Conservation (phyloP, 2,888 invertebrate genomes). For the Nomada fabriciana region DNA sequence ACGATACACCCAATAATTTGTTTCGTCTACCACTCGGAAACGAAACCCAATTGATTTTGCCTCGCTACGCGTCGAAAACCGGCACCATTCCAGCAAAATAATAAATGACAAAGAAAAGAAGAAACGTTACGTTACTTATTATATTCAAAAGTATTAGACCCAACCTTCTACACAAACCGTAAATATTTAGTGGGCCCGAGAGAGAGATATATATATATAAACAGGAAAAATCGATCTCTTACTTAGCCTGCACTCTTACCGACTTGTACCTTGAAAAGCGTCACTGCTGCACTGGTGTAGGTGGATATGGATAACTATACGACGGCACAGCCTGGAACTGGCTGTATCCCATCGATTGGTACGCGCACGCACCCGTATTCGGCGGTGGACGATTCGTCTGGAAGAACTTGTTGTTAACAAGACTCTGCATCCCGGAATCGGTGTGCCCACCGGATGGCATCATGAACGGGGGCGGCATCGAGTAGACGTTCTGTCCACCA, state of each 20-base stretch:
- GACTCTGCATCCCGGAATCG: conserved; percentile 85
- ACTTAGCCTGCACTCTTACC: conserved; percentile 68
- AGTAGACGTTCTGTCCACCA: conserved; percentile 81
- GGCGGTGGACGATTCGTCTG: conserved; percentile 88
- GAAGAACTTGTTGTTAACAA: conserved; percentile 90
- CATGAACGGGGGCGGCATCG: conserved; percentile 85
- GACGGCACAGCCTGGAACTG: conserved; percentile 90
- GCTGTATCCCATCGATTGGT: conserved; percentile 88
- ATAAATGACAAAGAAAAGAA: conserved; percentile 73
- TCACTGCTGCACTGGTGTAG: conserved; percentile 91
- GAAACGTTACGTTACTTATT: conserved; percentile 66
- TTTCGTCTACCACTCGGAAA: not conserved
- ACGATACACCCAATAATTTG: not conserved
- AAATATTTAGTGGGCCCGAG: conserved; percentile 59
- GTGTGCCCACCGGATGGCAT: conserved; percentile 82
- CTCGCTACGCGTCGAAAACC: not conserved
- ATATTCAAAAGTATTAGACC: conserved; percentile 59
- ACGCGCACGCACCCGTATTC: conserved; percentile 86
- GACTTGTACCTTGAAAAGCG: conserved; percentile 72
- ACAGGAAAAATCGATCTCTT: conserved; percentile 61
- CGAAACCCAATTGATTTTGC: not conserved
- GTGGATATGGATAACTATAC: conserved; percentile 88
- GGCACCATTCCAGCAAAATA: conserved; percentile 78
- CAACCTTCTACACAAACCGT: conserved; percentile 65
- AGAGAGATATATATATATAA: conserved; percentile 26